Evolutionary conservation across 2,797 vertebrate genomes (phyloP).

Genomic region (Muraenolepis orangiensis): DNA sequence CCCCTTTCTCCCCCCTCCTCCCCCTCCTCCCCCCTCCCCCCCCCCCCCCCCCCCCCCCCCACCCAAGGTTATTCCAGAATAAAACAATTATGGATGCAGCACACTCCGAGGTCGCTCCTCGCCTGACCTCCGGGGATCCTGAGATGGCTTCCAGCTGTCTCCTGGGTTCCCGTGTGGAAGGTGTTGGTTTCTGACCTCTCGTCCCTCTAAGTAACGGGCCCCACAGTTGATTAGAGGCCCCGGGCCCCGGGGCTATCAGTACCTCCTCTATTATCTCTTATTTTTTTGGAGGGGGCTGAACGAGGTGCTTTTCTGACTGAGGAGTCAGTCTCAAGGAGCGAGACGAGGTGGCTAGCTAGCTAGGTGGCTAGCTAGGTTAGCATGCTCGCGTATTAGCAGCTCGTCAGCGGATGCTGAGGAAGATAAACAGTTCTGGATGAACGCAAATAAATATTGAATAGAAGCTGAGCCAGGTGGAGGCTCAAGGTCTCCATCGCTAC

Average conservation of each 20-base stretch:
- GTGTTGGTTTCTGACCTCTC: not conserved
- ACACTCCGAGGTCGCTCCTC: slow-evolving; percentile 43
- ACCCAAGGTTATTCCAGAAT: slow-evolving; percentile 69
- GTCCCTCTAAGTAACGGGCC: slow-evolving; percentile 59
- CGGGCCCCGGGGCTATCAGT: slow-evolving; percentile 38
- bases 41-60: slow-evolving; percentile 52
- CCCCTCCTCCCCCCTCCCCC: slow-evolving; percentile 33
- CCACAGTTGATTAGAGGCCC: slow-evolving; percentile 62
- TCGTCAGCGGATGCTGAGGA: not conserved
- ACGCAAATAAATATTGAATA: slow-evolving; percentile 41
- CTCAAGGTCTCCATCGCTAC: slow-evolving; percentile 5
- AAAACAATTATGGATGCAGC: slow-evolving; percentile 64
- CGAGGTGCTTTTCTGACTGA: no score
- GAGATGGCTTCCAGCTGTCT: slow-evolving; percentile 70
- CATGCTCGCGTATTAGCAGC: not conserved
- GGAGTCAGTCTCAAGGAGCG: no score
- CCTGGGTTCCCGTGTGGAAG: slow-evolving; percentile 23
- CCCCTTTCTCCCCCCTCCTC: no score
- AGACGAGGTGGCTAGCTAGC: no score
- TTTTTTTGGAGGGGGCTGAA: no score
- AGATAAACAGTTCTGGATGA: slow-evolving; percentile 23
- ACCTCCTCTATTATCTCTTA: slow-evolving; percentile 15
- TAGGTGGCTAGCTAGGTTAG: not conserved
- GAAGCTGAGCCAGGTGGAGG: slow-evolving; percentile 27
- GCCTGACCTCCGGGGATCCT: slow-evolving; percentile 23